phyloP scores from a whole-genome alignment of 2,113 vertebrate species.

The Argyrosomus japonicus region DNA sequence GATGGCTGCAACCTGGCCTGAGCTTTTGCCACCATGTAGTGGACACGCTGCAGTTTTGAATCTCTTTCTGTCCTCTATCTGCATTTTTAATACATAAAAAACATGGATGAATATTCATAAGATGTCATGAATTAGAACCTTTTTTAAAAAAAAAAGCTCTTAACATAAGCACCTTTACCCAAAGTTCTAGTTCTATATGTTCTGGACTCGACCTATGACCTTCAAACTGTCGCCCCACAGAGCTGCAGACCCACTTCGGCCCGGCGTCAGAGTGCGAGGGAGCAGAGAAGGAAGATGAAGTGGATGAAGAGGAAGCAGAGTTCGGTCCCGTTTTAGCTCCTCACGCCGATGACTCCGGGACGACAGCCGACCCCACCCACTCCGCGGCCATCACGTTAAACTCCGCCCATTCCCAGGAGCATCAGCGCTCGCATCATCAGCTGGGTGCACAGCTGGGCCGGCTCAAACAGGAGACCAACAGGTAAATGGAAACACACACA shows the following conservation, averaged over 20 bases:
- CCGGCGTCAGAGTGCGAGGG: slow-evolving; percentile 88
- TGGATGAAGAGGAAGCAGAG: slow-evolving; percentile 83
- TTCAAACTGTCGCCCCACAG: slow-evolving; percentile 67
- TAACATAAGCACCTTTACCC: background rate
- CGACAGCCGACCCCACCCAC: slow-evolving; percentile 40
- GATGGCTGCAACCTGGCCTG: background rate
- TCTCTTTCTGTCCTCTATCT: background rate
- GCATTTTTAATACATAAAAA: background rate
- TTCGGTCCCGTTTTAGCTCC: slow-evolving; percentile 73
- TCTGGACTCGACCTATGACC: background rate
- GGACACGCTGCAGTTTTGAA: background rate
- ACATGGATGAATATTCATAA: background rate
- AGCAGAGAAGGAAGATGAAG: slow-evolving; percentile 88
- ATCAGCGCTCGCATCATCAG: slow-evolving; percentile 81
- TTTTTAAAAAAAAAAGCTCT: background rate
- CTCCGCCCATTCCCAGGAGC: slow-evolving; percentile 76
- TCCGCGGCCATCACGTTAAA: slow-evolving; percentile 53
- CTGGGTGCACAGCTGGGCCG: slow-evolving; percentile 86
- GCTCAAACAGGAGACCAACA: slow-evolving; percentile 89
- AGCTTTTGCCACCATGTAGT: slow-evolving; percentile 15
- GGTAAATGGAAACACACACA: slow-evolving; percentile 75
- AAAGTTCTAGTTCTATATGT: background rate
- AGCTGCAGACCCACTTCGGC: slow-evolving; percentile 91
- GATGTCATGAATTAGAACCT: background rate
- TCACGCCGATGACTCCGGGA: slow-evolving; percentile 59